Conservation (phyloP, 2,888 invertebrate genomes). For the Nysson spinosus region DNA sequence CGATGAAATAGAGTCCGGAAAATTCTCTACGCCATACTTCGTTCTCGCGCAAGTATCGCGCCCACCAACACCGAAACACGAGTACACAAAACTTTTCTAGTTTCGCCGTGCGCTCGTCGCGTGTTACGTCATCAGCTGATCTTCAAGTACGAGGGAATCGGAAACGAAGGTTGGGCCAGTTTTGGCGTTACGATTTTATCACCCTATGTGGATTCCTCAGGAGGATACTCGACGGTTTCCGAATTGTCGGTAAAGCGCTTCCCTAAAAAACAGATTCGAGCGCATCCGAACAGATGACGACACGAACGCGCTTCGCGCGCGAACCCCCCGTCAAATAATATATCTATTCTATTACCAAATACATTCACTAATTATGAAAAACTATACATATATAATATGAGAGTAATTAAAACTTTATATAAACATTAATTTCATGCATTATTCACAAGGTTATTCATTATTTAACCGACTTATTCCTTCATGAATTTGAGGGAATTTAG, state of each 20-base stretch:
- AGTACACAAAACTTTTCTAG: conserved; percentile 51
- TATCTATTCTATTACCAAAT: too few species aligned
- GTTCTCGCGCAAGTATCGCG: conserved; percentile 52
- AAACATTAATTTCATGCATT: too few species aligned
- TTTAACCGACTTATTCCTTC: too few species aligned
- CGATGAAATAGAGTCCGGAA: conserved; percentile 49
- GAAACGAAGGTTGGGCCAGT: conserved; percentile 13
- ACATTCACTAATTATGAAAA: neutral
- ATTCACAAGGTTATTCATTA: too few species aligned
- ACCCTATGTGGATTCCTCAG: conserved; percentile 1
- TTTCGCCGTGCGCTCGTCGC: conserved; percentile 59
- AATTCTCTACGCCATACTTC: conserved; percentile 70
- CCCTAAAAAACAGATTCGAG: neutral
- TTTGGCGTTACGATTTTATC: conserved; percentile 15
- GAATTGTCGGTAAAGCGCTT: conserved; percentile 20
- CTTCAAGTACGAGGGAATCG: conserved; percentile 30
- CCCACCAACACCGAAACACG: conserved; percentile 61
- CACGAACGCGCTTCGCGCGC: neutral
- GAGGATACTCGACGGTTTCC: conserved; percentile 13
- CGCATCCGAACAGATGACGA: conserved; percentile 16
- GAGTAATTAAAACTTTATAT: too few species aligned
- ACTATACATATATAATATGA: too few species aligned
- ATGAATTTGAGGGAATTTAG: too few species aligned
- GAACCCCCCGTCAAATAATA: too few species aligned
- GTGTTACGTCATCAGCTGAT: conserved; percentile 75